Evolutionary conservation across 2,113 vertebrate genomes (phyloP), one percentile per base, ranked within the genome.

Genomic region (Noturus placidus): DNA sequence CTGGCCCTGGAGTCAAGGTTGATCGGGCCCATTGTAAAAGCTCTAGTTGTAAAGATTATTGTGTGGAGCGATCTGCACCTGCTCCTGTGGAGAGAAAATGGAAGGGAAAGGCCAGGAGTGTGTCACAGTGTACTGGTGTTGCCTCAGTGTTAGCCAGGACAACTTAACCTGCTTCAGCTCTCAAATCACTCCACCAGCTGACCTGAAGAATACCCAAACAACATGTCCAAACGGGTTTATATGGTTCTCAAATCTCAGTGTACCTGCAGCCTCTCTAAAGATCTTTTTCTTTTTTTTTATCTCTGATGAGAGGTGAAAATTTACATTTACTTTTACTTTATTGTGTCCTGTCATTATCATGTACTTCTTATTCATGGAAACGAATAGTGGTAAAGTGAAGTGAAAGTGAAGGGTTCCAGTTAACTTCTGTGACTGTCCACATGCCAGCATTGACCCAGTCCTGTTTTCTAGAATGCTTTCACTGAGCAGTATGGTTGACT

Each of bases 1-100:
- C 46, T 81, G 50, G 61, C 80, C 83, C 86, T 76, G 57, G 67
- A 89, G 86, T 91, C 84, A 91, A 88, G 90, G 86, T 89, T 89
- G 90, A 91, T 88, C 82, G 87, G 74, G 50, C 82, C 69, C 82
- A 87, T 91, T 89, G 87, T 91, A 85, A 85, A 88, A 84, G 78
- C 87, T 80, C 82, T 82, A 91, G 89, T 91, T 88, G 86, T 89
- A 88, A 88, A 91, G 87, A 89, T 89, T 85, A 84, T 86, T 89
- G 86, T 76, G 80, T 46, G 69, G 78, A 25, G 79, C 83, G 78
- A 85, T 81, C 63, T 89, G 90, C 90, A 91, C 89, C 90, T 90
- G 90, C 89, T 90, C 74, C 80, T 76, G 77, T 83, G 86, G 57
- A 90, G 83, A 25, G 76, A 88, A 82, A 42, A 83, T 11, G 9